Evolutionary conservation across 53 echinoderm and acorn worm species (phyloP).

Genomic region (Antedon mediterranea): DNA sequence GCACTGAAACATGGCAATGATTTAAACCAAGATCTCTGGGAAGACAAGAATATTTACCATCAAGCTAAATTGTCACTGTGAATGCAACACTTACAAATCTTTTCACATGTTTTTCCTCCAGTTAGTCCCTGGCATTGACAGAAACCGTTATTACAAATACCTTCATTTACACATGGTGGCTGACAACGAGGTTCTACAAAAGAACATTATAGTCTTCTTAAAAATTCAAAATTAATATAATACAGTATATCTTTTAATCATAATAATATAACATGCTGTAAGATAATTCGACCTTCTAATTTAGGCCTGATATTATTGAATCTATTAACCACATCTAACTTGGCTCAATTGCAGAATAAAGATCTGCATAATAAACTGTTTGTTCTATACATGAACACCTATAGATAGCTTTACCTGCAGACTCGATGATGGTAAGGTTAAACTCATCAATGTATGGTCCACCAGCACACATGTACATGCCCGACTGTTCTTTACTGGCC

Average conservation of each 20-base stretch:
- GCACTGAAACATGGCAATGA: too few species aligned
- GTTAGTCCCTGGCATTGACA: constrained; percentile 12
- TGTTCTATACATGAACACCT: not conserved
- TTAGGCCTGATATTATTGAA: too few species aligned
- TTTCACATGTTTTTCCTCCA: constrained; percentile 25
- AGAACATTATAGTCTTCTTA: too few species aligned
- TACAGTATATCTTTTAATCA: too few species aligned
- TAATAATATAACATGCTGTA: too few species aligned
- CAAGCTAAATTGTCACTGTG: too few species aligned
- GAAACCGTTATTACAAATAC: constrained; percentile 16
- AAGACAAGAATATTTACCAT: not conserved
- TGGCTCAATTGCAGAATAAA: too few species aligned
- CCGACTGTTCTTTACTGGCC: constrained; percentile 55
- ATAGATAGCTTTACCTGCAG: not conserved
- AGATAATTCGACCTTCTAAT: too few species aligned
- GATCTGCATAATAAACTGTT: too few species aligned
- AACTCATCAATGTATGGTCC: constrained; percentile 24
- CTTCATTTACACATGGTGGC: constrained; percentile 23
- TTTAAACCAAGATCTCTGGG: not conserved
- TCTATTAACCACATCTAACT: too few species aligned
- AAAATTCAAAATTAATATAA: too few species aligned
- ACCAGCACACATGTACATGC: constrained; percentile 56
- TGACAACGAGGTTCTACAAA: constrained; percentile 15
- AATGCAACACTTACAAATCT: constrained; percentile 11
- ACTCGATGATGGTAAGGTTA: not conserved